Base-by-base conservation (phyloP, 2,113 vertebrate species). In the Alligator sinensis region DNA sequence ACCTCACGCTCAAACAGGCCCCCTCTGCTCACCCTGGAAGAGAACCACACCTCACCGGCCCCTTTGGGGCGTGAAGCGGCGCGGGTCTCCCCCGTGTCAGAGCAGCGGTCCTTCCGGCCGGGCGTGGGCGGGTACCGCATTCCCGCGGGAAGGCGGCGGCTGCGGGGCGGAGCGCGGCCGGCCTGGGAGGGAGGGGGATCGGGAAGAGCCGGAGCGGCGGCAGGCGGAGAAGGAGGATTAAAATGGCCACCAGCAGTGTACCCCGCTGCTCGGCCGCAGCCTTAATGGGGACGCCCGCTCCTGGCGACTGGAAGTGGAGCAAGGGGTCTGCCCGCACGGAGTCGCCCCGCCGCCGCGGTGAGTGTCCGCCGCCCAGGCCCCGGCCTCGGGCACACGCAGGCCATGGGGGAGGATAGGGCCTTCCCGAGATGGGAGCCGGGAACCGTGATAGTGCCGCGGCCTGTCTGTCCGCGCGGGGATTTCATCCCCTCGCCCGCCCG, bases 231-330 rank as follows among this genome's bases (percentile, higher is more conserved):
- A 90, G 97, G 95, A 92, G 96, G 95, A 96, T 95, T 96, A 97
- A 98, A 97, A 98, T 98, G 97, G 97, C 97, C 96, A 97, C 97
- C 97, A 74, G 75, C 95, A 82, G 97, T 34, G 80, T 82, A 94
- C 87, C 85, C 64, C 94, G 77, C 77, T 83, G 84, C 55, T 88
- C 89, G 96, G 94, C 80, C 75, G 4, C 38, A 8, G 38, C 38
- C 38, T 38, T 38, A 8, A 38, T 38, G 38, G 38, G 38, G 38
- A 54, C 91, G 95, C 93, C 86, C 95, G 93, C 96, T 95, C 86
- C 96, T 96, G 96, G 97, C 97, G 96, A 97, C 38, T 38, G 38
- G 38, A 38, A 38, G 86, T 77, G 79, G 89, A 57, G 64, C 15
- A 47, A 19, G 63, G 91, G 86, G 94, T 16, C n/a, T 30, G 34